These are phyloP conservation scores for Oncorhynchus mykiss DNA, from an alignment of 2,113 vertebrate species.

Conservation along the genomic window DNA sequence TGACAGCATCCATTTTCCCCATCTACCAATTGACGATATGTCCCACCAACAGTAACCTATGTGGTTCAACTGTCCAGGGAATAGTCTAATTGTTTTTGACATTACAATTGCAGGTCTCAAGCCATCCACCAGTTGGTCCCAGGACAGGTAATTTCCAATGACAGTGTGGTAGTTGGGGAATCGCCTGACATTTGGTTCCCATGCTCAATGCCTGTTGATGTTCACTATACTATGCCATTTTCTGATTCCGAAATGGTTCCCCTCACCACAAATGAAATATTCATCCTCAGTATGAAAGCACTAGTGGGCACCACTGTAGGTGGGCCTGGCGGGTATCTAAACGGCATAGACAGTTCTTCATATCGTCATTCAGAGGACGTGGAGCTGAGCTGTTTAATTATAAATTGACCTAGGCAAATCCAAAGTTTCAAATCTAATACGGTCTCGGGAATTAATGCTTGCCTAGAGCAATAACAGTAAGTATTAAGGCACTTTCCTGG, in stretches of 20 bases:
- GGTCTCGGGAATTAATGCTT: constrained; percentile 12
- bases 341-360: constrained; percentile 40
- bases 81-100: constrained; percentile 45
- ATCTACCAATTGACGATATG: neutral
- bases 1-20: neutral
- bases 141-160: constrained; percentile 41
- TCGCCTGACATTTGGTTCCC: constrained; percentile 54
- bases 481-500: neutral
- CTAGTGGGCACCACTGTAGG: constrained; percentile 36
- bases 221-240: constrained; percentile 38
- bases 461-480: constrained; percentile 39
- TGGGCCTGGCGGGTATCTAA: constrained; percentile 54
- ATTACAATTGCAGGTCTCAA: constrained; percentile 44
- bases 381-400: constrained; percentile 55
- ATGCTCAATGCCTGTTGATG: constrained; percentile 39
- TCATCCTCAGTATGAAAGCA: constrained; percentile 10
- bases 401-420: constrained; percentile 46
- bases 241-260: constrained; percentile 14
- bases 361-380: constrained; percentile 24
- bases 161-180: constrained; percentile 41
- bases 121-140: constrained; percentile 32
- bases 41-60: constrained; percentile 26
- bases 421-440: constrained; percentile 33
- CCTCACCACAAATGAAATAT: constrained; percentile 38
- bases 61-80: constrained; percentile 34